Percentiles rank a stretch among this genome's conserved stretches.
These are phyloP conservation scores for Drosophila macrothrix DNA, from an alignment of 2,888 invertebrate genomes.

Conservation along the genomic window DNA sequence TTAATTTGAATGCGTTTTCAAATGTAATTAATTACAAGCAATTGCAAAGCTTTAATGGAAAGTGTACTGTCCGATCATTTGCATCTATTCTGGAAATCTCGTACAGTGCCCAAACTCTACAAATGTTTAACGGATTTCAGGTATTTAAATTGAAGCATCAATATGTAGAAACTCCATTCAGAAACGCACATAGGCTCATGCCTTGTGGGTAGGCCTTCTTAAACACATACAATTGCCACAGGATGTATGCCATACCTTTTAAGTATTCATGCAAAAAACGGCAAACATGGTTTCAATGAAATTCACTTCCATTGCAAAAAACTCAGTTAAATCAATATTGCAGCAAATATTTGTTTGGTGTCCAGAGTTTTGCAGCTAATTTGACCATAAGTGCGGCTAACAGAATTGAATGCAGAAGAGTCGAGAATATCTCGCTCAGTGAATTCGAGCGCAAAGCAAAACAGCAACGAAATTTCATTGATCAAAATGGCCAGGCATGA, in stretches of 20 bases:
- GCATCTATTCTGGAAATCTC: not conserved
- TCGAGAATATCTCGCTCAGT: conserved; percentile 19
- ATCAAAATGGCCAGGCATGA: conserved; percentile 30
- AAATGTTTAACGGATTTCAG: not conserved
- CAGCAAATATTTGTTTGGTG: conserved; percentile 25
- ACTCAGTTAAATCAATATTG: conserved; percentile 31
- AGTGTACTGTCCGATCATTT: not conserved
- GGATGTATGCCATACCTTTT: not conserved
- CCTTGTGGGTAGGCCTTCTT: not conserved
- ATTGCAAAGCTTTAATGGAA: too few relatives aligned
- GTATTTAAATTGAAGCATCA: not conserved
- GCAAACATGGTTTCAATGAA: conserved; percentile 31
- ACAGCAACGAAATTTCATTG: conserved; percentile 29
- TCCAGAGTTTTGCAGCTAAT: conserved; percentile 32
- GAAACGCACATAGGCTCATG: not conserved
- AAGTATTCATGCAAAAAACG: conserved; percentile 18
- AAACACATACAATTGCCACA: not conserved
- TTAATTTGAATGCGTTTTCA: conserved; percentile 23
- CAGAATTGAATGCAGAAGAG: conserved; percentile 3
- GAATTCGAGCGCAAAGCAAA: conserved; percentile 17
- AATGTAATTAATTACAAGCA: conserved; percentile 35
- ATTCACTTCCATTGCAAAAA: conserved; percentile 33
- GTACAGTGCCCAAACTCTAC: not conserved
- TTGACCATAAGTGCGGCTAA: conserved; percentile 31
- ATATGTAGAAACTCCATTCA: not conserved